A percentile compares a stretch with the other conserved stretches of the same genome.
These are phyloP conservation scores for Coelopa frigida DNA, from an alignment of 1,140 invertebrate species.

Conservation along the genomic window DNA sequence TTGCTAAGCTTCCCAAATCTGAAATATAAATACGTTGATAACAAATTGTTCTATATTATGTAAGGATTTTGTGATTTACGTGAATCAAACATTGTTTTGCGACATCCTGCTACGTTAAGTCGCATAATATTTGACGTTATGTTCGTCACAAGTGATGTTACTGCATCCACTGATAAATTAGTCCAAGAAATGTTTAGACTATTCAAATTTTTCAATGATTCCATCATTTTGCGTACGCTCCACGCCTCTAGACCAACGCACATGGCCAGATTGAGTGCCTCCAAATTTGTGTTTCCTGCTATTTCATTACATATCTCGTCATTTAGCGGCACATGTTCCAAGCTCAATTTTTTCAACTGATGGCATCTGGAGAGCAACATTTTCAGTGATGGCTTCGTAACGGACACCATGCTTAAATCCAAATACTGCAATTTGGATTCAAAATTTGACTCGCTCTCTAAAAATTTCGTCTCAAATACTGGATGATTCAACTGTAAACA, in stretches of 20 bases:
- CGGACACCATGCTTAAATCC: slow-evolving; percentile 72
- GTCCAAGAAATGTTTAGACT: slow-evolving; percentile 81
- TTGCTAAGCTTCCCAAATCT: slow-evolving; percentile 62
- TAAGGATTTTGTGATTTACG: slow-evolving; percentile 51
- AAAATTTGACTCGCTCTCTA: slow-evolving; percentile 22
- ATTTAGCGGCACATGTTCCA: slow-evolving; percentile 67
- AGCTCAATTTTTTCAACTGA: slow-evolving; percentile 69
- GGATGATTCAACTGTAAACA: slow-evolving; percentile 47
- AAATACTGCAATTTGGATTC: slow-evolving; percentile 63
- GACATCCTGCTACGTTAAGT: slow-evolving; percentile 73
- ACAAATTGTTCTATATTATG: background rate
- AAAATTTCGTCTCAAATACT: slow-evolving; percentile 42
- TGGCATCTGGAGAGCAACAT: slow-evolving; percentile 60
- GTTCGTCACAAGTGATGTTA: slow-evolving; percentile 55
- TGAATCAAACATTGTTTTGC: slow-evolving; percentile 64
- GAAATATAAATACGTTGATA: slow-evolving; percentile 23
- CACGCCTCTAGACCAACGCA: slow-evolving; percentile 55
- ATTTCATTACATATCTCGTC: slow-evolving; percentile 57
- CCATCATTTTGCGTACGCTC: slow-evolving; percentile 55
- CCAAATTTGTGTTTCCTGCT: slow-evolving; percentile 57
- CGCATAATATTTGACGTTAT: slow-evolving; percentile 59
- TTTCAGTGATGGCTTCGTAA: slow-evolving; percentile 54
- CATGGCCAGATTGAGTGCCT: slow-evolving; percentile 69
- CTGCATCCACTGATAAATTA: slow-evolving; percentile 51
- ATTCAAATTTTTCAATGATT: slow-evolving; percentile 55